A percentile compares a stretch with the other conserved stretches of the same genome.
Evolutionary conservation across 2,888 invertebrate species (phyloP).

Genomic region (Diarsia dahlii): DNA sequence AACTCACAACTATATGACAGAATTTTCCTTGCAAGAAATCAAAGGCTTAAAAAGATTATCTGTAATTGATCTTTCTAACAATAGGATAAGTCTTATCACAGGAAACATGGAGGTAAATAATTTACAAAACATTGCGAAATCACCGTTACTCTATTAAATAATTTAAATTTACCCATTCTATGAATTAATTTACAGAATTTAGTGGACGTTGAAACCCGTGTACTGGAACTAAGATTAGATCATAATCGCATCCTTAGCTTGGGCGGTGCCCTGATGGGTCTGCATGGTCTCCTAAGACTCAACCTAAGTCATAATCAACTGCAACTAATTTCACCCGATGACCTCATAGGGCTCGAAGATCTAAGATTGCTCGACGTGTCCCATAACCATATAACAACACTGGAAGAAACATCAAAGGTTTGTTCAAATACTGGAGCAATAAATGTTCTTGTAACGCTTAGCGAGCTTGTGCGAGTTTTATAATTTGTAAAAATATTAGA

Average conservation of each 20-base stretch:
- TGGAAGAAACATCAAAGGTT: constrained; percentile 96
- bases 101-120: constrained; percentile 92
- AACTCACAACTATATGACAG: constrained; percentile 93
- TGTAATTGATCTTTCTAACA: constrained; percentile 94
- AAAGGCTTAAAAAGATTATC: constrained; percentile 93
- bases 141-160: not conserved
- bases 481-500: constrained; percentile 1
- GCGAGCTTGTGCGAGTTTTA: constrained; percentile 67
- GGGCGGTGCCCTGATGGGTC: constrained; percentile 94
- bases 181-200: constrained; percentile 90
- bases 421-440: constrained; percentile 59
- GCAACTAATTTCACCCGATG: constrained; percentile 94
- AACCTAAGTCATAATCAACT: constrained; percentile 94
- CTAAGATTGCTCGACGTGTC: constrained; percentile 94
- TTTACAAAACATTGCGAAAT: not conserved
- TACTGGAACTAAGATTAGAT: constrained; percentile 93
- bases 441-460: constrained; percentile 56
- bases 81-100: constrained; percentile 92
- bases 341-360: constrained; percentile 94
- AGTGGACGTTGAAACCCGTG: constrained; percentile 94
- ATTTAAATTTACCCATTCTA: not conserved
- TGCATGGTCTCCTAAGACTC: constrained; percentile 93
- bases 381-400: constrained; percentile 93
- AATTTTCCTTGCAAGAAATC: constrained; percentile 95
- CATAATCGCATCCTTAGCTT: constrained; percentile 93